These are phyloP conservation scores for Serinus canaria DNA, from an alignment of 2,113 vertebrate genomes.

Conservation along the genomic window DNA sequence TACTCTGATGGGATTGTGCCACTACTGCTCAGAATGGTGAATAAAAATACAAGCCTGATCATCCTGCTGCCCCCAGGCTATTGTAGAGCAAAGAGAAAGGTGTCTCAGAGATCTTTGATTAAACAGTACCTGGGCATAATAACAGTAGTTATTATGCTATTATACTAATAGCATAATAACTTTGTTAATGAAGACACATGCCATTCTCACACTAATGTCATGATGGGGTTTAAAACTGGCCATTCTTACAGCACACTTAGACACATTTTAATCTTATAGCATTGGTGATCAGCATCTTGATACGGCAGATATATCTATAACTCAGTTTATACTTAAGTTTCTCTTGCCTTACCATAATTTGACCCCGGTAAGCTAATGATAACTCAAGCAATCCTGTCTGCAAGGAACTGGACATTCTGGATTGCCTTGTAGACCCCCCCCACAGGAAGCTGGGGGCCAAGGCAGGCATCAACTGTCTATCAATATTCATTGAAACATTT, in stretches of 20 bases:
- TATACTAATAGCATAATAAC: background rate
- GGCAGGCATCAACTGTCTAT: background rate
- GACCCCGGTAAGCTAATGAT: background rate
- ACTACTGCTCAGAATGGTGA: background rate
- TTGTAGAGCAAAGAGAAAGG: background rate
- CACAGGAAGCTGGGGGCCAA: background rate
- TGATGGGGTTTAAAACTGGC: background rate
- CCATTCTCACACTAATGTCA: background rate
- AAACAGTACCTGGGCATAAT: background rate
- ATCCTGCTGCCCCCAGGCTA: background rate
- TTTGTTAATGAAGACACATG: background rate
- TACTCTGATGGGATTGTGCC: background rate
- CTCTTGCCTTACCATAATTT: background rate
- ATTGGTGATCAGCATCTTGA: accelerated
- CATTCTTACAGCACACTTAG: background rate
- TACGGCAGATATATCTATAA: background rate
- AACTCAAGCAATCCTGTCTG: background rate
- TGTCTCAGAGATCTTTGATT: background rate
- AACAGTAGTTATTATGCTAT: too few species aligned
- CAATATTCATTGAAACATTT: background rate
- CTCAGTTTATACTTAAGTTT: too few species aligned
- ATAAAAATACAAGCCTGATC: background rate
- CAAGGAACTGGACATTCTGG: background rate
- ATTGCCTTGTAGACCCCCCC: background rate
- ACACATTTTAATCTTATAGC: background rate